Evolutionary conservation across 2,888 invertebrate species (phyloP).

Genomic region (Mycalesis mineus): DNA sequence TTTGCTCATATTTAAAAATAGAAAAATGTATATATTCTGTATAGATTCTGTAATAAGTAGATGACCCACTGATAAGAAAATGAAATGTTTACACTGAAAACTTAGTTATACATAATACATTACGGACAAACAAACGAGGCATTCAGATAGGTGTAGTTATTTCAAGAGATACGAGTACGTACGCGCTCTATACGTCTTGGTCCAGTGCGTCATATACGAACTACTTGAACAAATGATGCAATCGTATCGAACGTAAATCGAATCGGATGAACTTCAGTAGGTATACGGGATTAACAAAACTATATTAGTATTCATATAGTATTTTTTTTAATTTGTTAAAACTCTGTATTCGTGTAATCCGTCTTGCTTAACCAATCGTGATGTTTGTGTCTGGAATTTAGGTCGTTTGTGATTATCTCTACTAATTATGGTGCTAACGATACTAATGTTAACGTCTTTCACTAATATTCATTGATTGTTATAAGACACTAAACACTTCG

Average conservation of each 20-base stretch:
- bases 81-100: too few species aligned
- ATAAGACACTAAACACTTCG: too few species aligned
- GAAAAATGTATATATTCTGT: too few species aligned
- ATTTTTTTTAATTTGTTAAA: too few species aligned
- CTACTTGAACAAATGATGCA: conserved; percentile 45
- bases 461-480: too few species aligned
- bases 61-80: too few species aligned
- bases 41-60: too few species aligned
- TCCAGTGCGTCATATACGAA: conserved; percentile 48
- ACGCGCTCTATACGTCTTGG: conserved; percentile 6
- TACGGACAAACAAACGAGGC: not conserved
- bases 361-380: too few species aligned
- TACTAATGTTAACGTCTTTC: not conserved
- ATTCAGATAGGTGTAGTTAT: conserved; percentile 14
- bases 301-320: not conserved
- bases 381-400: not conserved
- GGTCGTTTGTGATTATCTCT: not conserved
- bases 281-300: not conserved
- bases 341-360: too few species aligned
- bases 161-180: conserved; percentile 16
- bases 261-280: conserved; percentile 14
- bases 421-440: not conserved
- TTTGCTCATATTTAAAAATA: too few species aligned
- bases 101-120: not conserved
- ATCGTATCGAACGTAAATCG: conserved; percentile 35